These are phyloP conservation scores for Arge pagana DNA, from an alignment of 2,888 invertebrate genomes.

Conservation along the genomic window DNA sequence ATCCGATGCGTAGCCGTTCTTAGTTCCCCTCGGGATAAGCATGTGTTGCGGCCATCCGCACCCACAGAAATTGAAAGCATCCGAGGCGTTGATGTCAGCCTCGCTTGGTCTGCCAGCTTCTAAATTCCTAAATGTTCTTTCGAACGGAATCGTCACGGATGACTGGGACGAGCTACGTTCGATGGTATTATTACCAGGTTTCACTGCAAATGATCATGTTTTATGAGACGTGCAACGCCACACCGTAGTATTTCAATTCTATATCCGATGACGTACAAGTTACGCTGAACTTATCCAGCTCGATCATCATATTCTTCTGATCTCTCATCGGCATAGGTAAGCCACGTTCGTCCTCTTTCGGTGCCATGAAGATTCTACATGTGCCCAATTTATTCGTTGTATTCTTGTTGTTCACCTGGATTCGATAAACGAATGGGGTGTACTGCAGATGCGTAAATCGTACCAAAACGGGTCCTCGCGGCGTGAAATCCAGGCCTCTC, in stretches of 20 bases:
- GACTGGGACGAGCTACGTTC: conserved; percentile 14
- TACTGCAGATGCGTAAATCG: conserved; percentile 77
- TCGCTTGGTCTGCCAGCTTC: conserved; percentile 43
- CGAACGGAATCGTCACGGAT: conserved; percentile 63
- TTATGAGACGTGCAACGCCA: neutral
- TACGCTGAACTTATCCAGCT: conserved; percentile 69
- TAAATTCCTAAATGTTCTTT: conserved; percentile 65
- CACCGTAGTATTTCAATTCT: neutral
- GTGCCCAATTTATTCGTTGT: conserved; percentile 62
- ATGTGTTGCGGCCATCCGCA: conserved; percentile 81
- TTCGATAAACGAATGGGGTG: conserved; percentile 66
- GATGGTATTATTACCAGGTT: conserved; percentile 16
- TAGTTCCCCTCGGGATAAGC: conserved; percentile 70
- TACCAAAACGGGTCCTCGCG: conserved; percentile 71
- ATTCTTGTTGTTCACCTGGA: conserved; percentile 58
- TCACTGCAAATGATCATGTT: conserved; percentile 11
- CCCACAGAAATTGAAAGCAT: conserved; percentile 65
- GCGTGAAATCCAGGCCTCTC: conserved; percentile 77
- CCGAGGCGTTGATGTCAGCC: conserved; percentile 38
- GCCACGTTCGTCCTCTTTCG: conserved; percentile 65
- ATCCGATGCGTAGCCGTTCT: conserved; percentile 66
- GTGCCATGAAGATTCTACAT: conserved; percentile 70
- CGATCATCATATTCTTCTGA: conserved; percentile 67
- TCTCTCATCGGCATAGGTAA: conserved; percentile 64
- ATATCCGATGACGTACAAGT: conserved; percentile 59